Conservation (phyloP, 2,113 vertebrate genomes). For the Pituophis catenifer region DNA sequence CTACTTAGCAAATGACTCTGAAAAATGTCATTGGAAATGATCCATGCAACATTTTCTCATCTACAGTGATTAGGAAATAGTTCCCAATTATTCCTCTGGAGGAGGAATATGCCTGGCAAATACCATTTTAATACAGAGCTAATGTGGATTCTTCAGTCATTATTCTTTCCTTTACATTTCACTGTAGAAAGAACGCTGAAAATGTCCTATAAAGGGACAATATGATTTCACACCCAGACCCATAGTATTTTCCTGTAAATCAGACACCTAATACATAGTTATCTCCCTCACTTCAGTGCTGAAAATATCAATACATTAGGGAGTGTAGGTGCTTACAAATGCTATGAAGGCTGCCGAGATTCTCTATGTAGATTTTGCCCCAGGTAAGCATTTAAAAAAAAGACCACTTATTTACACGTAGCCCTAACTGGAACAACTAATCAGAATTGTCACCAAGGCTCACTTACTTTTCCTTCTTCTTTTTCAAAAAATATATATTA, state of each 20-base stretch:
- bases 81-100: not conserved
- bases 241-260: not conserved
- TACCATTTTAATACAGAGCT: not conserved
- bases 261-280: not conserved
- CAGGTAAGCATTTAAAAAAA: not conserved
- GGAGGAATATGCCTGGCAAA: not conserved
- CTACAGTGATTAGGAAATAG: not conserved
- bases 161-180: not conserved
- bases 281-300: not conserved
- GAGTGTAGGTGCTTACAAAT: not conserved
- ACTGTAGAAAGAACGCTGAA: not conserved
- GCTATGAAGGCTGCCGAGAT: slow-evolving; percentile 3
- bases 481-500: not conserved
- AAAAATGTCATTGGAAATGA: slow-evolving; percentile 3
- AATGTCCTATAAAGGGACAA: not conserved
- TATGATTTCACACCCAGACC: not conserved
- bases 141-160: not conserved
- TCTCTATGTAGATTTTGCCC: not conserved
- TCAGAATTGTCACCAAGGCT: not conserved
- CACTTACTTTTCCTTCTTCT: not conserved
- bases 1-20: not conserved
- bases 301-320: not conserved
- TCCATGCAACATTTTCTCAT: not conserved
- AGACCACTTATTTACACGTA: not conserved
- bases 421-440: not conserved